Conservation (phyloP, 2,888 invertebrate species). For the Drosophila colorata region DNA sequence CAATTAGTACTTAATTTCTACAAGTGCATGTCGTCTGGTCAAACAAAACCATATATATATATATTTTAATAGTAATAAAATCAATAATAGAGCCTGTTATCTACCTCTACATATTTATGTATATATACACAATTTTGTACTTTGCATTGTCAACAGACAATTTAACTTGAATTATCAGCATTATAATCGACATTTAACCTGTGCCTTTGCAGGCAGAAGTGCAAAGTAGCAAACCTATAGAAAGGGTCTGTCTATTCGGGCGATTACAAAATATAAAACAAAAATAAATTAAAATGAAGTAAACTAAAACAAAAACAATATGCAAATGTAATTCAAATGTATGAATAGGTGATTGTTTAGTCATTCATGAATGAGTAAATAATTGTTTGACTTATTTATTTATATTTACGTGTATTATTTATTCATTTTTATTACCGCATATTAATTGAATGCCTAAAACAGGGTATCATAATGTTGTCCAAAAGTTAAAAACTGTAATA, state of each 20-base stretch:
- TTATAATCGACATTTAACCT: background rate
- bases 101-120: background rate
- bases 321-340: background rate
- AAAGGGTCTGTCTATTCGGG: background rate
- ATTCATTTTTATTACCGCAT: background rate
- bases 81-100: background rate
- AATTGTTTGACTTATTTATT: background rate
- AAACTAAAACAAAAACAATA: background rate
- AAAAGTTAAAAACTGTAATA: background rate
- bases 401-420: background rate
- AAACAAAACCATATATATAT: background rate
- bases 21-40: background rate
- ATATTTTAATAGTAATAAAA: background rate
- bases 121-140: background rate
- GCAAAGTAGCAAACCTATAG: background rate
- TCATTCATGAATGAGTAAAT: constrained; percentile 4
- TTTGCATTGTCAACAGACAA: background rate
- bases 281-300: background rate
- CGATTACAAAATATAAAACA: background rate
- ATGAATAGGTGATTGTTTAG: background rate
- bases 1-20: background rate
- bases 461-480: background rate
- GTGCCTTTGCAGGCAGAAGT: background rate
- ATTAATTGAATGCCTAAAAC: too few relatives aligned
- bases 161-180: background rate